phyloP scores from a whole-genome alignment of 2,797 vertebrate genomes.

The Pseudomugil tenellus region DNA sequence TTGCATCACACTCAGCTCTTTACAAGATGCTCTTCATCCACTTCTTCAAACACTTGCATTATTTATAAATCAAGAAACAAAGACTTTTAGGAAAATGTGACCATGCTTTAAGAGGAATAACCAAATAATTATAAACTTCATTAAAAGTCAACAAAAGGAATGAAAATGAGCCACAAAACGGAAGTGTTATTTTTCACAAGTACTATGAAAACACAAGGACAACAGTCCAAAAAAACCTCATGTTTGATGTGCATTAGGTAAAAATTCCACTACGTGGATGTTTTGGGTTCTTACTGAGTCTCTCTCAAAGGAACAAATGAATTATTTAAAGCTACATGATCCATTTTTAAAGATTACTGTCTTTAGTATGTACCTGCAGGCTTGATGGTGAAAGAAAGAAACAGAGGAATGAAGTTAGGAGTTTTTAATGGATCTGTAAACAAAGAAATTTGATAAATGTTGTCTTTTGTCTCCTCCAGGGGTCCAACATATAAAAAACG shows the following conservation, averaged over 20 bases:
- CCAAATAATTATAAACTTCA: too few species aligned
- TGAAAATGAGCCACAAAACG: neutral
- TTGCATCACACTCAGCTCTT: neutral
- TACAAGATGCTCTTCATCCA: neutral
- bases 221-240: neutral
- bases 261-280: neutral
- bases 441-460: conserved; percentile 10
- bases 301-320: accelerated
- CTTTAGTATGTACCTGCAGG: neutral
- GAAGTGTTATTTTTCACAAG: neutral
- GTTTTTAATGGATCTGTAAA: neutral
- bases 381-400: neutral
- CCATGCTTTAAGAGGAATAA: too few species aligned
- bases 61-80: neutral
- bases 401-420: neutral
- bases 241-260: neutral
- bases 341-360: neutral
- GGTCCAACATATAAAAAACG: too few species aligned
- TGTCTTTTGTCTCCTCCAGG: neutral
- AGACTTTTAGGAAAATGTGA: neutral
- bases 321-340: neutral
- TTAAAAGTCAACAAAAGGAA: neutral
- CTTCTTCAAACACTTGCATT: neutral
- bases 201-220: neutral
- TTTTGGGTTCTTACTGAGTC: neutral